A percentile compares a stretch with the other conserved stretches of the same genome.
Conservation (phyloP, 1,140 invertebrate genomes). For the Hestina assimilis region DNA sequence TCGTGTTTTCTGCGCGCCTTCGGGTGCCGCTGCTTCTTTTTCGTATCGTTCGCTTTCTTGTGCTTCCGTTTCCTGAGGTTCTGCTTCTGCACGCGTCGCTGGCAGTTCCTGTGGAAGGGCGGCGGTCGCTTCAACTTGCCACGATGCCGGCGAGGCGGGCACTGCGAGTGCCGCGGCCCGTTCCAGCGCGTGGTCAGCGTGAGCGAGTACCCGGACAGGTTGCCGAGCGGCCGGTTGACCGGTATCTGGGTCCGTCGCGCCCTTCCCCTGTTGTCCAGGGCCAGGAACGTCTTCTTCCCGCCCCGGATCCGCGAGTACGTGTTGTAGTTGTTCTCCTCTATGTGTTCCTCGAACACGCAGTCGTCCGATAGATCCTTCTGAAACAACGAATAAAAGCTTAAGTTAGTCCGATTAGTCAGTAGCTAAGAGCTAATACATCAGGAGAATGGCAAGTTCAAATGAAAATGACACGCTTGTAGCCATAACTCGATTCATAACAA, state of each 20-base stretch:
- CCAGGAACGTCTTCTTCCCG: constrained; percentile 85
- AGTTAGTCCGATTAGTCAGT: not conserved
- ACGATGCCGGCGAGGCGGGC: constrained; percentile 53
- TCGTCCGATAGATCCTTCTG: constrained; percentile 90
- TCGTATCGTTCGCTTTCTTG: constrained; percentile 69
- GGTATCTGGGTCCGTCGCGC: constrained; percentile 85
- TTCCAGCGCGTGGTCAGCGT: constrained; percentile 82
- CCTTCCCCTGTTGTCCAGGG: constrained; percentile 84
- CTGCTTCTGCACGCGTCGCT: constrained; percentile 57
- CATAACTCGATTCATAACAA: not conserved
- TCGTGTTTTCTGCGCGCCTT: constrained; percentile 69
- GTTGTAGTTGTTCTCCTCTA: constrained; percentile 91
- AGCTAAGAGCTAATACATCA: not conserved
- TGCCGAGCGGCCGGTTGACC: constrained; percentile 82
- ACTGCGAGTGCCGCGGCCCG: constrained; percentile 49
- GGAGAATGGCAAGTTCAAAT: not conserved
- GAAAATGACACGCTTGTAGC: not conserved
- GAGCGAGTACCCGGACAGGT: constrained; percentile 85
- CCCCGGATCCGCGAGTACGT: constrained; percentile 88
- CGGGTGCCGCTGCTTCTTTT: constrained; percentile 66
- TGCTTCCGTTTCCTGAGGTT: constrained; percentile 66
- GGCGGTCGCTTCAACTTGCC: constrained; percentile 64
- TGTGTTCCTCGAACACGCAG: constrained; percentile 91
- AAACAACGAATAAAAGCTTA: constrained; percentile 77
- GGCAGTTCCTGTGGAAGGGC: constrained; percentile 62